These are phyloP conservation scores for Periplaneta americana DNA, from an alignment of 1,140 invertebrate species.

Conservation along the genomic window DNA sequence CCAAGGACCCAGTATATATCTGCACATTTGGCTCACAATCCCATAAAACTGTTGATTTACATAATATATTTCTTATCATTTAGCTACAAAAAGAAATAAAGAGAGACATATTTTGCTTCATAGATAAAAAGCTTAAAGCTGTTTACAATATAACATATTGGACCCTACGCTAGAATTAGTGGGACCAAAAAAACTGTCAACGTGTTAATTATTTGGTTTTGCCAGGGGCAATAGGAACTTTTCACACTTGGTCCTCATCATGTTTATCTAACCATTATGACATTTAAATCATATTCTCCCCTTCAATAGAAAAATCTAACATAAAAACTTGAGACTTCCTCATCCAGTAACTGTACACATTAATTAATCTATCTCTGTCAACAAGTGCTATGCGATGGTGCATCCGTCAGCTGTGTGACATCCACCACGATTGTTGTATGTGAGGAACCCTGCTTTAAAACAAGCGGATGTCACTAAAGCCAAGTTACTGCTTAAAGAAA, in stretches of 20 bases:
- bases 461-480: background rate
- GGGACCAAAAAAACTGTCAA: background rate
- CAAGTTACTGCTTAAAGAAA: background rate
- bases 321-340: constrained; percentile 1
- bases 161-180: background rate
- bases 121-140: constrained; percentile 1
- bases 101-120: background rate
- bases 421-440: constrained; percentile 4
- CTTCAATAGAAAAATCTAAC: constrained; percentile 8
- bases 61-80: background rate
- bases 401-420: background rate
- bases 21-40: no score
- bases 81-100: background rate
- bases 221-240: constrained; percentile 15
- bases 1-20: no score
- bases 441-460: constrained; percentile 13
- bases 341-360: background rate
- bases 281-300: constrained; percentile 7
- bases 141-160: background rate
- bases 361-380: constrained; percentile 1
- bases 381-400: background rate
- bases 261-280: constrained; percentile 8
- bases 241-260: constrained; percentile 13
- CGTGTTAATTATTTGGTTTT: constrained; percentile 8
- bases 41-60: no score